Base-by-base conservation (phyloP, 1,140 invertebrate genomes). In the Druon quercuslanigerum region DNA sequence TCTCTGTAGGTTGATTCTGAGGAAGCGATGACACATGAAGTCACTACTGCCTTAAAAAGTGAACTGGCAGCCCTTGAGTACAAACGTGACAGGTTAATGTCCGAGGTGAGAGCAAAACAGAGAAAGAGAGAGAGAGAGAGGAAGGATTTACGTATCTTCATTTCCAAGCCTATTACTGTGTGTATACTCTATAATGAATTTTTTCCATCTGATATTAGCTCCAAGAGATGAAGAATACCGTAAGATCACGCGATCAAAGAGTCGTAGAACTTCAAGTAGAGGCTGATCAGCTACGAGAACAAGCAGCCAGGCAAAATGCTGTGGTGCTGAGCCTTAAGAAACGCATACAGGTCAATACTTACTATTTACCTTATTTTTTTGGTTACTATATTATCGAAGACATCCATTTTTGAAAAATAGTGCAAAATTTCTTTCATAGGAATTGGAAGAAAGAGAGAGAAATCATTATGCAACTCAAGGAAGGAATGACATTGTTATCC, bases 41-140 rank as follows among this genome's bases (percentile, higher is more conserved):
- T 96, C 80, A 93, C 94, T 3, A 96, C 95, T 9, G 92, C 94
- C 0, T 88, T 97, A 70, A 93, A 95, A 78, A 96, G 96, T 89
- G 96, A 96, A 88, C 89, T 96, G 77, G 96, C 96, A 17, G 96
- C 94, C 1, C 88, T 96, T 52, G 95, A 96, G 82, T 96, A 96
- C 87, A 97, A 96, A 90, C 92, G 95, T 76, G 96, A 97, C 85
- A 93, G 95, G 72, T 92, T 97, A n/a, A 90, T 94, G 56, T 92
- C 93, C 71, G 96, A 96, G 92, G 93, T 96, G 90, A 91, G 79
- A 66, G 46, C 14, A 71, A 73, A 57, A 46, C 7, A 17, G 71
- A 75, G 71, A 17, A 71, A 73, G 70, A 46, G 40, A 17, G 71
- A 75, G 71, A 33, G 25, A 4, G 25, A 5, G 25, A 5, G 5